Evolutionary conservation across 2,888 invertebrate genomes (phyloP).

Genomic region (Polia nebulosa): DNA sequence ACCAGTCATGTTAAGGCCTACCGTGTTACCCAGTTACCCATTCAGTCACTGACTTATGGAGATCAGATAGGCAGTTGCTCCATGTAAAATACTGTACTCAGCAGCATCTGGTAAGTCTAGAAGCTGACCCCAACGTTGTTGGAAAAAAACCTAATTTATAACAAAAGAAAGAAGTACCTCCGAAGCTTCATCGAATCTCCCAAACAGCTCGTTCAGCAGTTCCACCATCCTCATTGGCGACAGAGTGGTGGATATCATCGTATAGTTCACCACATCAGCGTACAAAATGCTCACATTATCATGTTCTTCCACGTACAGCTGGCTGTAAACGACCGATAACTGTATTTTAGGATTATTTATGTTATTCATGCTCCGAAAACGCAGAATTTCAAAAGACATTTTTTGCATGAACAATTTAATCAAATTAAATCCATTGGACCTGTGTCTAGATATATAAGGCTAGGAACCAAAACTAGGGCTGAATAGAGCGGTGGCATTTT

Average conservation of each 20-base stretch:
- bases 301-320: conserved; percentile 96
- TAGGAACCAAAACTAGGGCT: neutral
- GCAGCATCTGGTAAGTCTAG: too few species aligned
- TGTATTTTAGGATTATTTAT: conserved; percentile 24
- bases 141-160: neutral
- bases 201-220: conserved; percentile 97
- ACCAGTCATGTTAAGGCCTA: too few species aligned
- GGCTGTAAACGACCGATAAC: conserved; percentile 90
- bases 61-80: too few species aligned
- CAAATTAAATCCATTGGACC: neutral
- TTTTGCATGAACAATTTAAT: neutral
- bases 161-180: conserved; percentile 90
- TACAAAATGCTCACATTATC: conserved; percentile 97
- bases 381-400: neutral
- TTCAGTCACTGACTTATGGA: too few species aligned
- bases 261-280: conserved; percentile 98
- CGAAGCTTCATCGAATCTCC: conserved; percentile 97
- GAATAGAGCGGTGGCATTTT: too few species aligned
- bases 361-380: conserved; percentile 6
- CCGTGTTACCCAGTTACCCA: too few species aligned
- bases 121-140: too few species aligned
- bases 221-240: conserved; percentile 96
- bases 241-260: conserved; percentile 95
- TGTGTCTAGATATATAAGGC: neutral
- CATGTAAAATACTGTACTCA: too few species aligned